These are phyloP conservation scores for Calidris pugnax DNA, from an alignment of 2,113 vertebrate species.

Conservation along the genomic window DNA sequence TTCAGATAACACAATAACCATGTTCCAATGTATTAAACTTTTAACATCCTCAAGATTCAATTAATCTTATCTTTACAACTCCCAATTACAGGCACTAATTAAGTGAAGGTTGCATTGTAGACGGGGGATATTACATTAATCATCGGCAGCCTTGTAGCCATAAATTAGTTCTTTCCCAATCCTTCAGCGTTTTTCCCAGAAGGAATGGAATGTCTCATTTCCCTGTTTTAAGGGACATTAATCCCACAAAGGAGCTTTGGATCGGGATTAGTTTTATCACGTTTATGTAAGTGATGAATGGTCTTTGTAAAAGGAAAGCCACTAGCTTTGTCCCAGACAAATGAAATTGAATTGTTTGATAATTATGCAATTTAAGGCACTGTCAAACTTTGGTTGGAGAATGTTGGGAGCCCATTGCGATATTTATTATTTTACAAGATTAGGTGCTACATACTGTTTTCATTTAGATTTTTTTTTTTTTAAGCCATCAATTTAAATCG, in stretches of 20 bases:
- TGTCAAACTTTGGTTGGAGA: not conserved
- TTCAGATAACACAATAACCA: conserved; percentile 70
- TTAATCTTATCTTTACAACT: conserved; percentile 85
- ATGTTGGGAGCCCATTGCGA: not conserved
- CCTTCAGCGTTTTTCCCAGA: conserved; percentile 62
- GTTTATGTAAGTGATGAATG: conserved; percentile 65
- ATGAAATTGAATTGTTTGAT: conserved; percentile 47
- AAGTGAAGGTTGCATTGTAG: conserved; percentile 75
- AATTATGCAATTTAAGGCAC: conserved; percentile 21
- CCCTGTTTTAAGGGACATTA: conserved; percentile 40
- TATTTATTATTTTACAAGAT: conserved; percentile 31
- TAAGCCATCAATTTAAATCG: not conserved
- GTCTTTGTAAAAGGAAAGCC: conserved; percentile 19
- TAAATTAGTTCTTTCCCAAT: conserved; percentile 62
- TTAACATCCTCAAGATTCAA: conserved; percentile 78
- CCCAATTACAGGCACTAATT: conserved; percentile 83
- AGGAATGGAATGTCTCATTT: conserved; percentile 58
- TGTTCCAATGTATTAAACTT: conserved; percentile 72
- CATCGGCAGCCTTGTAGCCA: conserved; percentile 61
- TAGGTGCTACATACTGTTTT: not conserved
- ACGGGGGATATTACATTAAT: conserved; percentile 71
- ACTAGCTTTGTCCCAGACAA: conserved; percentile 23
- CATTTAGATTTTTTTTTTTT: not conserved
- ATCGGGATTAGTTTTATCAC: conserved; percentile 62
- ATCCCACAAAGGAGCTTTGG: conserved; percentile 61